Base-by-base conservation (phyloP, 2,888 invertebrate genomes). In the Dasypogon diadema region DNA sequence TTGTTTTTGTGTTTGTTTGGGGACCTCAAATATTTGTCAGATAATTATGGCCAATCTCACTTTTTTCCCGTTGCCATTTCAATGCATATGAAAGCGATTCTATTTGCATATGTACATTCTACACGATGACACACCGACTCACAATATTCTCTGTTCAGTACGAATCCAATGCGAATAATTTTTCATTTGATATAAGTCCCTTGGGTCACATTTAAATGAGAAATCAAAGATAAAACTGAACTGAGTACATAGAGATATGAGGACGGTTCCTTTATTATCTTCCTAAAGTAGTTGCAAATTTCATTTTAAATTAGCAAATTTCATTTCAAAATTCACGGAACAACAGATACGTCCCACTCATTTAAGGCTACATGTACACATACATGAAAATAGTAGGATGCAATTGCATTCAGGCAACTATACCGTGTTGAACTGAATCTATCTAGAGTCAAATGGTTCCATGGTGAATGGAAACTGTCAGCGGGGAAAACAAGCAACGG, bases 401-500 rank as follows among this genome's bases (percentile, higher is more conserved):
- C 37, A 60, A 42, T 60, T 60, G 34, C 37, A 37, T 42, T 14
- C 16, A 16, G 21, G 21, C 18, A 34, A 60, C n/a, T 12, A 42
- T 42, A 12, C 42, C 3, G 12, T 42, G 42, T n/a, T 42, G 1
- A 6, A 12, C 21, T 54, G 21, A 8, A 54, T 10, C 12, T 8
- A 22, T 18, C 21, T 1, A 8, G 54, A 10, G 54, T 54, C 21
- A 18, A 12, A 54, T 22, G 4, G 6, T 30, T 42, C 65, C 14
- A n/a, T 1, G 30, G 48, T 51, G 51, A 70, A 54, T 70, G 54
- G 70, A 18, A 70, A 34, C 54, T 70, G 51, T 70, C 48, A 63
- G 51, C 10, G 48, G 48, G 14, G 30, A 54, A 70, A 30, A 75
- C 16, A 51, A 26, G 24, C n/a, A 30, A 37, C 22, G 42, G 34